These are phyloP conservation scores for Temnothorax nylanderi DNA, from an alignment of 1,140 invertebrate species.

Conservation along the genomic window DNA sequence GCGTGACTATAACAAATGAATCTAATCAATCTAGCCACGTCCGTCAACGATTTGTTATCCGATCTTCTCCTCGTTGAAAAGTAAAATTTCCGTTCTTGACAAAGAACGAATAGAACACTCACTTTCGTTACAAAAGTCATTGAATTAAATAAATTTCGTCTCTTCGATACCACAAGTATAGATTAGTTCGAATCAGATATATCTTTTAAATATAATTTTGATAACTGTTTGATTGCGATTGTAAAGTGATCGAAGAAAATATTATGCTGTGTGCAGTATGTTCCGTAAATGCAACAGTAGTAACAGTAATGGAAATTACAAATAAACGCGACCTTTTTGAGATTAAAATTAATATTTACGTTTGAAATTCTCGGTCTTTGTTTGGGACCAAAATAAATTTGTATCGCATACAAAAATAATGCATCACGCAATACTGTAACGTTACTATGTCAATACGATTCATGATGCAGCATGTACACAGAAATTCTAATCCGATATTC, in stretches of 20 bases:
- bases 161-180: neutral
- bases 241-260: neutral
- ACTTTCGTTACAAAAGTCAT: neutral
- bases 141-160: constrained; percentile 11
- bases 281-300: neutral
- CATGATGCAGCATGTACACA: neutral
- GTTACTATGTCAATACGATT: neutral
- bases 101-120: neutral
- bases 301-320: neutral
- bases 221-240: neutral
- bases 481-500: constrained; percentile 15
- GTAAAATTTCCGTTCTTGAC: neutral
- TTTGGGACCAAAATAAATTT: constrained; percentile 12
- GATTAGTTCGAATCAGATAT: neutral
- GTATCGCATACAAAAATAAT: constrained; percentile 7
- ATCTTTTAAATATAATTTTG: neutral
- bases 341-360: constrained; percentile 30
- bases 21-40: constrained; percentile 34
- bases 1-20: constrained; percentile 25
- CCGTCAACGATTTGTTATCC: neutral
- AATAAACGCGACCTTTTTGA: constrained; percentile 8
- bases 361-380: constrained; percentile 21
- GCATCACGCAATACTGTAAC: neutral
- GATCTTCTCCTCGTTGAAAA: neutral
- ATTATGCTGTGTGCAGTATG: neutral